Evolutionary conservation across 2,113 vertebrate species (phyloP), one percentile per base, ranked within the genome.

Genomic region (Casuarius casuarius): DNA sequence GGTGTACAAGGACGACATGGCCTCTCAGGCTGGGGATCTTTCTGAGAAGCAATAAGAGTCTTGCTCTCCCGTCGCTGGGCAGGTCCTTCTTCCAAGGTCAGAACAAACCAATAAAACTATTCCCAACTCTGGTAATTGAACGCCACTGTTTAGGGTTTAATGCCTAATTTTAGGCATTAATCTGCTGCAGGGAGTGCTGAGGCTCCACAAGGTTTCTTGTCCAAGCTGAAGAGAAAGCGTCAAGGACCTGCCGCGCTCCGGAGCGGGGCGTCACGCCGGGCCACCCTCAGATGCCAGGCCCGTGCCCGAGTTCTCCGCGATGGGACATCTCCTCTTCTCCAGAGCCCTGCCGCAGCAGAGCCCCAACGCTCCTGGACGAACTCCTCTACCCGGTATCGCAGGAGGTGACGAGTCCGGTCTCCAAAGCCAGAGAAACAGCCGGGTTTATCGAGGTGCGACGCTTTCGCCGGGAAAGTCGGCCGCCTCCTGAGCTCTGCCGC

Each of bases 1-100:
- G 28, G 98, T 97, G 96, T 98, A 99, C 92, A 99, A 95, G 88
- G 99, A 98, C 75, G 99, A 99, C 99, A 99, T 99, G 94, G 94
- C 91, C 98, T 97, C 89, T 86, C 63, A 1, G 77, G 94, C 70
- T 87, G 85, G 8, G 10, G 35, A 82, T 38, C 87, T 87, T 6
- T 88, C 84, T 56, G 91, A 90, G 86, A n/a, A 89, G 93, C 74
- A 89, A 66, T 20, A 35, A 85, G 59, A 65, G 68, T 82, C 92
- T 95, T 87, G 95, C 95, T 94, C 85, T 96, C 92, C 87, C 38
- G 83, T 93, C 5, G 78, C 88, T 51, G 94, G 96, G 92, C 88
- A 96, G 95, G 52, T 96, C 94, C 84, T 96, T 94, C 97, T 97
- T 96, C 92, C 92, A 96, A 97, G 96, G 97, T 96, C 95, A 97